Evolutionary conservation across 2,113 vertebrate genomes (phyloP), one percentile per base, ranked within the genome.

Genomic region (Odobenus rosmarus): DNA sequence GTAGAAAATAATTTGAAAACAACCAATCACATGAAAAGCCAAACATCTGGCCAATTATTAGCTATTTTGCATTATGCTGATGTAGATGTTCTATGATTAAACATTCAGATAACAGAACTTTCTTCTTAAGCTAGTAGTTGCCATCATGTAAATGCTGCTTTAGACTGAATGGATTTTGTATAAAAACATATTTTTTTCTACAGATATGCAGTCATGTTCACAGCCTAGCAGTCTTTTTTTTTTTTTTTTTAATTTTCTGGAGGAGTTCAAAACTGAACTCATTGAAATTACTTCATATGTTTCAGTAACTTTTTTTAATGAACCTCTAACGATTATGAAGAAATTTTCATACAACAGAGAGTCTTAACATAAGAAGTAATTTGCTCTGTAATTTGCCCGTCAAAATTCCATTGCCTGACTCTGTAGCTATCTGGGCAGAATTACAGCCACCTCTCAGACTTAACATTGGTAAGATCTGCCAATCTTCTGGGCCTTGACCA

Each of bases 1-100:
- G 59, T 67, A 92, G 90, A 83, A 92, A 96, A 81, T 67, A 92
- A 84, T 53, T 26, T 77, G 89, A 88, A 96, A 90, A 59, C 71
- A 90, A 90, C 80, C 79, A 67, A 77, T 95, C 94, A 67, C 36
- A 90, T 81, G 69, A 96, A 92, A 85, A 95, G 24, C 24, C 84
- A 92, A 88, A 64, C 85, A 93, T 81, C 76, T 94, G 96, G 80
- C 69, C 90, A 84, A 80, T 92, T 88, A 87, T 39, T 9, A 19
- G 14, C 64, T 88, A 51, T 53, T 88, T 97, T 84, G 16, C 62
- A 77, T 85, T 84, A 61, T 19, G 46, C 13, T 57, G 64, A 76
- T 67, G 62, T 59, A 62, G 33, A n/a, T 39, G 28, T 59, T 62
- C 31, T 18, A 36, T 21, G 46, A 88, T 57, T 55, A 42, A 53